Conservation (phyloP, 2,113 vertebrate genomes). For the Oreochromis niloticus region DNA sequence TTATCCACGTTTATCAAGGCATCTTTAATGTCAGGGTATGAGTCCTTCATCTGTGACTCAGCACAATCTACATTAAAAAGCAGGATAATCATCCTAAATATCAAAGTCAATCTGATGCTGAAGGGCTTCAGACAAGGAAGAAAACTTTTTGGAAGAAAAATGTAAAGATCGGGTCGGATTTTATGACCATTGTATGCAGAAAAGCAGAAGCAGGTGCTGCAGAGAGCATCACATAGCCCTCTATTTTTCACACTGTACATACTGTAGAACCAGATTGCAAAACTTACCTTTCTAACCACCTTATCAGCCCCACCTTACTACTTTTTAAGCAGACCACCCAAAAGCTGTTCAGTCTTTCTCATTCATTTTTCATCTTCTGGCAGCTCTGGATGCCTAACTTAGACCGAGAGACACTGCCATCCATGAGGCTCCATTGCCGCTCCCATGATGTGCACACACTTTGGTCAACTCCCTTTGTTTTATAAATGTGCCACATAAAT, state of each 20-base stretch:
- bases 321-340: background rate
- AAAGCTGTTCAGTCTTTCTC: background rate
- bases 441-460: background rate
- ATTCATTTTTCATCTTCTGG: background rate
- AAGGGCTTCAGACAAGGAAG: background rate
- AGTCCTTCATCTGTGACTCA: background rate
- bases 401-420: background rate
- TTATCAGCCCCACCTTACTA: background rate
- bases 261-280: background rate
- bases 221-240: background rate
- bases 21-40: background rate
- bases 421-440: background rate
- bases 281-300: background rate
- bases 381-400: background rate
- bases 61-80: background rate
- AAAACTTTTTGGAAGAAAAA: background rate
- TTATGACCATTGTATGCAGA: background rate
- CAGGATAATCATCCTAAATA: background rate
- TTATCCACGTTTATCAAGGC: background rate
- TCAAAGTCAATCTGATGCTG: background rate
- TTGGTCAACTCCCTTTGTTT: background rate
- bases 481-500: background rate
- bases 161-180: background rate
- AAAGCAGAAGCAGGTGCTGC: background rate
- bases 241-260: background rate